Conservation (phyloP, 1,140 invertebrate species). For the Lethocerus indicus region DNA sequence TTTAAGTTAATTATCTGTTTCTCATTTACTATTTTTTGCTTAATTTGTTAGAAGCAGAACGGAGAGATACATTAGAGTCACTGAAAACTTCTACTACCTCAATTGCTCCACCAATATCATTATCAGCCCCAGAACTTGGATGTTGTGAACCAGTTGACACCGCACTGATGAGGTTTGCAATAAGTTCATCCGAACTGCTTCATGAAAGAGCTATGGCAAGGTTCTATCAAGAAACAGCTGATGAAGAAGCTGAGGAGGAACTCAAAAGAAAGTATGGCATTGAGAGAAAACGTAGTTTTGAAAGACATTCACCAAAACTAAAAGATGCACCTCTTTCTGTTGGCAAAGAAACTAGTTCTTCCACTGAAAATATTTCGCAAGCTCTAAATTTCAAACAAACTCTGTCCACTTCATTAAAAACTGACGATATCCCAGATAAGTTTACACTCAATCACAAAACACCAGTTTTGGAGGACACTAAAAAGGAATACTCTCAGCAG, state of each 20-base stretch:
- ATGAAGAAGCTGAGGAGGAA: constrained; percentile 42
- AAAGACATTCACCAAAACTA: constrained; percentile 4
- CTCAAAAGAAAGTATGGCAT: constrained; percentile 19
- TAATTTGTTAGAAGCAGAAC: no score
- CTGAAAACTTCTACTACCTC: no score
- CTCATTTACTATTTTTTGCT: no score
- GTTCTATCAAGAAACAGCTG: constrained; percentile 52
- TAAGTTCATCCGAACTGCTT: constrained; percentile 62
- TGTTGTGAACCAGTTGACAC: constrained; percentile 29
- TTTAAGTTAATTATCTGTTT: no score
- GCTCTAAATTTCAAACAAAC: no score
- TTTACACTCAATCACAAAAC: no score
- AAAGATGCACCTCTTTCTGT: background rate
- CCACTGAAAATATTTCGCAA: constrained; percentile 4
- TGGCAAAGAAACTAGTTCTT: constrained; percentile 6
- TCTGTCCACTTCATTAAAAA: no score
- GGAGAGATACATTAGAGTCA: no score
- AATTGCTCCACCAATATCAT: constrained; percentile 56
- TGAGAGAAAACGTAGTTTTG: constrained; percentile 15
- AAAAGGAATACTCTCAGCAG: no score
- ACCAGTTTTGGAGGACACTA: no score
- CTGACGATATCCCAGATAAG: no score
- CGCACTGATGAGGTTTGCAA: constrained; percentile 40
- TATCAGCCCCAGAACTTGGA: constrained; percentile 55
- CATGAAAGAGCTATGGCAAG: constrained; percentile 62